These are phyloP conservation scores for Amiota mariae DNA, from an alignment of 2,888 invertebrate genomes.

Conservation along the genomic window DNA sequence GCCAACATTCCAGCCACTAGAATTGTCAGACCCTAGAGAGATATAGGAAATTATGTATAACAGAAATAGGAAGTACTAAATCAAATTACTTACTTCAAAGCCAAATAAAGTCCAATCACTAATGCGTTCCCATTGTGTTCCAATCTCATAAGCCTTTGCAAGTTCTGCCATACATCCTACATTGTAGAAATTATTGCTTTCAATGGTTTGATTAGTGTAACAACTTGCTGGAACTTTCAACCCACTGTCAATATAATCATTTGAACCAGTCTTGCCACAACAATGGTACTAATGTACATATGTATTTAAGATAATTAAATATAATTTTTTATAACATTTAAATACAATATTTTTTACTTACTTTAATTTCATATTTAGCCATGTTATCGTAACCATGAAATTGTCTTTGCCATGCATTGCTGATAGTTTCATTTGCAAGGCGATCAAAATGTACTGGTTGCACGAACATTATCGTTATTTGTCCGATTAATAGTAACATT, in stretches of 20 bases:
- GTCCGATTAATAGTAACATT: slow-evolving; percentile 54
- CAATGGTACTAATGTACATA: slow-evolving; percentile 59
- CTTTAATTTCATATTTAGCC: slow-evolving; percentile 63
- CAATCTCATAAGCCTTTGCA: slow-evolving; percentile 48
- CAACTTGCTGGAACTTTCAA: slow-evolving; percentile 58
- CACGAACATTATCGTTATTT: slow-evolving; percentile 61
- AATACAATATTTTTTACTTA: slow-evolving; percentile 33
- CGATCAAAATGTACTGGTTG: slow-evolving; percentile 58
- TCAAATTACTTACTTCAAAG: slow-evolving; percentile 55
- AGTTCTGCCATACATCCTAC: slow-evolving; percentile 54
- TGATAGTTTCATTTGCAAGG: slow-evolving; percentile 60
- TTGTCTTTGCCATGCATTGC: slow-evolving; percentile 58
- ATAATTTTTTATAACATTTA: background rate
- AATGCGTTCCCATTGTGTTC: slow-evolving; percentile 60
- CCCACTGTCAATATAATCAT: slow-evolving; percentile 54
- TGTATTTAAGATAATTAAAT: background rate
- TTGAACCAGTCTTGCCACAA: slow-evolving; percentile 61
- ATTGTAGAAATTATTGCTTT: slow-evolving; percentile 49
- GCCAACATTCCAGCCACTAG: slow-evolving; percentile 60
- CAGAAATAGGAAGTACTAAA: background rate
- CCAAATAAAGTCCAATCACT: slow-evolving; percentile 65
- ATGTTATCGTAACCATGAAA: slow-evolving; percentile 50
- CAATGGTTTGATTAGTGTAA: slow-evolving; percentile 53
- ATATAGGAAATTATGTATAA: background rate
- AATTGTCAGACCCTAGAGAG: slow-evolving; percentile 54